Evolutionary conservation across 2,113 vertebrate species (phyloP), one percentile per base, ranked within the genome.

Genomic region (Pristiophorus japonicus): DNA sequence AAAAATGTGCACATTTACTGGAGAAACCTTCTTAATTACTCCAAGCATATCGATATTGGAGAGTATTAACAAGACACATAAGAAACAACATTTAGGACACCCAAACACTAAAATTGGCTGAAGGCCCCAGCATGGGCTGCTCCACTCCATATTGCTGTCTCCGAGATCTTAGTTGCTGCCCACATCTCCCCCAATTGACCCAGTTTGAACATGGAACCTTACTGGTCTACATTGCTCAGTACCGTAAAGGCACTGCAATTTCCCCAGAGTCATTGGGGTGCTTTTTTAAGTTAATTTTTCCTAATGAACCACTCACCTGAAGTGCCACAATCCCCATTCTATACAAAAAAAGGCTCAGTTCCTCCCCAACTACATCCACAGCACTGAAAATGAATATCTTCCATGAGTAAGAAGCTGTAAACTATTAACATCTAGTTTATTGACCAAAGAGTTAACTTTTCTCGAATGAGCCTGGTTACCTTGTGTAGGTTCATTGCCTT

Each of bases 381-480:
- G 34, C 88, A 63, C 18, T 38, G 55, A 63, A 22, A 18, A 38
- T 91, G 59, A n/a, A 63, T 38, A 18, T 91, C 62, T 91, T 22
- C 34, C 16, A 63, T 34, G 3, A 24, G 20, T 22, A 88, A 55
- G 47, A 90, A 90, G 55, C 34, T 12, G 2, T 18, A 63, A 91
- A 91, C 88, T 38, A 92, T 38, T 92, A 22, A n/a, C 2, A 42
- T 92, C 30, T 92, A n/a, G 0, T 62, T 62, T 92, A 92, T 7
- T 92, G 8, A n/a, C 7, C 5, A 22, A 62, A 59, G 22, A 5
- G 5, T 63, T n/a, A 62, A 62, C 34, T 92, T 63, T 20, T 92
- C 59, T 92, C n/a, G 20, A 92, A 94, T 66, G 65, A 93, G 92
- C 22, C 45, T 94, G 0, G 27, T 67, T 94, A 94, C 93, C 93